Base-by-base conservation (phyloP, 2,888 invertebrate species). In the Aspidiotus rigidus region DNA sequence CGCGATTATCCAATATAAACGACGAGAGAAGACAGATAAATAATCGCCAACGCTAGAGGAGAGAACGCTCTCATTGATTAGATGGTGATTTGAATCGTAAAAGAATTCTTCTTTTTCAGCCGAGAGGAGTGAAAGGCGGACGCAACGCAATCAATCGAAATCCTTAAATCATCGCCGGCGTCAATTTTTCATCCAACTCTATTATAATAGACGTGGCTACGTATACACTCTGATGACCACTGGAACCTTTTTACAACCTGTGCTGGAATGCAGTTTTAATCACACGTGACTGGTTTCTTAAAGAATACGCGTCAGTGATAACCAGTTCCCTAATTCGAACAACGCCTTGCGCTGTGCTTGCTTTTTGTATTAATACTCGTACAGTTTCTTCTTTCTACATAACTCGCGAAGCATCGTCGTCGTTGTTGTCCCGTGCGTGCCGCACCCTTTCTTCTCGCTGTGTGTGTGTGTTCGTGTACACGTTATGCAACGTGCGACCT, bases 311-410 rank as follows among this genome's bases (percentile, higher is more conserved):
- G 49, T 42, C 66, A 66, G 66, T 66, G 66, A 59, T 66, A 66
- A 66, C 66, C 66, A 66, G 66, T 66, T 57, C 59, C 66, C 66
- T 59, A 66, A 66, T 66, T 66, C 66, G 15, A 66, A 57, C 57
- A 57, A 66, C 57, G 57, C 66, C 59, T 57, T 28, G 57, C 59
- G 49, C 66, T 66, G 17, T 59, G 57, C 59, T 59, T 66, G 10
- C 49, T n/a, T 28, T 28, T 28, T 28, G 28, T 28, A 28, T 28
- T 28, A 28, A 28, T 1, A 28, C 28, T 28, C 28, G 28, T 28
- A 28, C 28, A 28, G 28, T 28, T 28, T 28, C 28, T 28, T 28
- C 28, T 28, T 28, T 28, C 28, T 28, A 28, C 28, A 28, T 28
- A 28, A 28, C 28, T 28, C 28, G 28, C 28, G 5, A 28, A 49